A percentile compares a stretch with the other conserved stretches of the same genome.
phyloP scores from a whole-genome alignment of 23 tunicate genomes.

The Oikopleura dioica region DNA sequence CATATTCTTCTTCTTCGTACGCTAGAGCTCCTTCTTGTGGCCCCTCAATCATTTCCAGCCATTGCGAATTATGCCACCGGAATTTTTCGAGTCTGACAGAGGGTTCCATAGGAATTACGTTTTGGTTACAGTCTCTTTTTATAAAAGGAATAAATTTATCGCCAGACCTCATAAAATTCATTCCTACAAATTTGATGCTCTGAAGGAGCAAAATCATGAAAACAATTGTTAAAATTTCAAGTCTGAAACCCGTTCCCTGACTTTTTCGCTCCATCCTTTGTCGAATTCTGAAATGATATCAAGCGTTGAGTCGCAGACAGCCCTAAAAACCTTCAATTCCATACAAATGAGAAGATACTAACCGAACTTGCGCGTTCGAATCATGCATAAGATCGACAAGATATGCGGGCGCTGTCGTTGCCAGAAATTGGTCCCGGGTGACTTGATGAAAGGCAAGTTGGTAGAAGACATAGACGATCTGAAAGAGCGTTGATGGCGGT shows the following conservation, averaged over 20 bases:
- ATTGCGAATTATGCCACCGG: slow-evolving; percentile 94
- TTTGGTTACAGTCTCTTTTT: too few species aligned
- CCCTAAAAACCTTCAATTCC: too few species aligned
- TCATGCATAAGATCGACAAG: slow-evolving; percentile 91
- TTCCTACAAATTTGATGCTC: too few species aligned
- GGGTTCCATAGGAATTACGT: too few species aligned
- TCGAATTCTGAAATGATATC: slow-evolving; percentile 88
- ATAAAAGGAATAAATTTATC: too few species aligned
- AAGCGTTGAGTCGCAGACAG: slow-evolving; percentile 90
- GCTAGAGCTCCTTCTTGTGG: slow-evolving; percentile 29
- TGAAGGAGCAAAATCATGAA: too few species aligned
- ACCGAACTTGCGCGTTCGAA: slow-evolving; percentile 50
- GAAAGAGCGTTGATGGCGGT: slow-evolving; percentile 16
- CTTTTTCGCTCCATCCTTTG: slow-evolving; percentile 49
- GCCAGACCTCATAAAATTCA: too few species aligned
- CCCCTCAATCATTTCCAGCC: slow-evolving; percentile 90
- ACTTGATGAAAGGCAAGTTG: slow-evolving; percentile 93
- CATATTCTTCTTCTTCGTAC: too few species aligned
- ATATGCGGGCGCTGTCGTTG: slow-evolving; percentile 89
- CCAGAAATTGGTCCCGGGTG: slow-evolving; percentile 46
- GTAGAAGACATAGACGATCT: slow-evolving; percentile 81
- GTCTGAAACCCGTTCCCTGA: too few species aligned
- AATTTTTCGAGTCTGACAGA: slow-evolving; percentile 56
- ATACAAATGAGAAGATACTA: too few species aligned
- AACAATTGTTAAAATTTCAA: too few species aligned